Percentiles rank a stretch among this genome's conserved stretches.
Evolutionary conservation across 2,113 vertebrate species (phyloP).

Genomic region (Calonectris borealis): DNA sequence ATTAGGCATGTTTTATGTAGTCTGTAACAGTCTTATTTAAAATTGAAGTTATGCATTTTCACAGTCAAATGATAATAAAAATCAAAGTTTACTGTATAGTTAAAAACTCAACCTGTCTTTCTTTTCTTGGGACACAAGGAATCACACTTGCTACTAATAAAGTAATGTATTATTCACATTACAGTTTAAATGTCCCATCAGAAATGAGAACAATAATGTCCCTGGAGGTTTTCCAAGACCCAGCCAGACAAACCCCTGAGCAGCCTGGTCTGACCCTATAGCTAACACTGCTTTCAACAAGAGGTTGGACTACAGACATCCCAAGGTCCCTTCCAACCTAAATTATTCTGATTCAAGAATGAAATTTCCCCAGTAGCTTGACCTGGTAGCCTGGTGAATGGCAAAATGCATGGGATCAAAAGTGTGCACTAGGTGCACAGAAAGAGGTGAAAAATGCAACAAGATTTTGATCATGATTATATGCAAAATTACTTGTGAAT

Average conservation of each 20-base stretch:
- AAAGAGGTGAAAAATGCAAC: background rate
- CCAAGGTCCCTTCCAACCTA: background rate
- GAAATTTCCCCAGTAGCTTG: background rate
- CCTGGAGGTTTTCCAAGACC: background rate
- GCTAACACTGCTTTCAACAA: background rate
- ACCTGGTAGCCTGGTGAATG: background rate
- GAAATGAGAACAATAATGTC: background rate
- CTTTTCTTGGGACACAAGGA: background rate
- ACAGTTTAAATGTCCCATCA: background rate
- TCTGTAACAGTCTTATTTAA: background rate
- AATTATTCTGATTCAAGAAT: background rate
- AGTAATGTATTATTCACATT: background rate
- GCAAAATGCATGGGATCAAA: background rate
- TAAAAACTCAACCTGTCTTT: background rate
- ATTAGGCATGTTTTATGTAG: background rate
- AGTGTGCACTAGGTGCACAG: accelerated
- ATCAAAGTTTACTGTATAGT: background rate
- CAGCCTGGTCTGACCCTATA: background rate
- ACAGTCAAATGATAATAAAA: background rate
- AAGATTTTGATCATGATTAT: background rate
- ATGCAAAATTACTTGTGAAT: background rate
- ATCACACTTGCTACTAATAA: background rate
- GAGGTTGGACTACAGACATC: background rate
- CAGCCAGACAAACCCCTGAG: background rate
- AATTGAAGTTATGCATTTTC: background rate